These are phyloP conservation scores for Oscheius sp. DNA, from an alignment of 2,888 invertebrate genomes.

Conservation along the genomic window DNA sequence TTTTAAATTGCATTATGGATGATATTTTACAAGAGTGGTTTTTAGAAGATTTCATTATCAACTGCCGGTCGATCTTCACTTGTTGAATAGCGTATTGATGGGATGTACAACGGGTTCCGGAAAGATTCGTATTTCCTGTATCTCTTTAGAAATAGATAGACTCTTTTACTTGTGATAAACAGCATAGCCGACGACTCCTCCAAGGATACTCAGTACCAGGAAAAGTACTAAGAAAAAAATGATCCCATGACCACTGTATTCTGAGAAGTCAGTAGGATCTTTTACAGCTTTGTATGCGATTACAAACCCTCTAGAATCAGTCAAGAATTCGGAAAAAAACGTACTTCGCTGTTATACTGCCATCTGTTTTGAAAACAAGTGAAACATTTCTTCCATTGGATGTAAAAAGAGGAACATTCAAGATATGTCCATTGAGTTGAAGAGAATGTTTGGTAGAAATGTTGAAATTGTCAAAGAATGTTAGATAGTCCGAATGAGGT, in stretches of 20 bases:
- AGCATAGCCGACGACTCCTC: background rate
- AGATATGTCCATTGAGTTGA: slow-evolving; percentile 14
- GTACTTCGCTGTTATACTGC: background rate
- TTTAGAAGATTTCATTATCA: too few species aligned
- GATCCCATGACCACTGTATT: background rate
- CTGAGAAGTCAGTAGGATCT: background rate
- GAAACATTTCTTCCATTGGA: slow-evolving; percentile 5
- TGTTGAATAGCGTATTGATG: background rate
- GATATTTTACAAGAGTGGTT: too few species aligned
- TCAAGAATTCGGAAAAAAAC: background rate
- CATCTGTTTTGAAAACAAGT: background rate
- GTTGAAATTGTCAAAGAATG: slow-evolving; percentile 9
- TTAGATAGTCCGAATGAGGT: slow-evolving; percentile 16
- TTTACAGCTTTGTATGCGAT: slow-evolving; percentile 16
- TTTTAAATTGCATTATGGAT: too few species aligned
- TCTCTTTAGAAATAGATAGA: background rate
- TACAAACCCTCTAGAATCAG: slow-evolving; percentile 18
- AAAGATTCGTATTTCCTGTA: background rate
- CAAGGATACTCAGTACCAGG: background rate
- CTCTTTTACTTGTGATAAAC: background rate
- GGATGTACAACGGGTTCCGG: background rate
- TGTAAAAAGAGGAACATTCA: background rate
- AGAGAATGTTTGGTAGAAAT: background rate
- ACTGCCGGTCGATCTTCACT: background rate
- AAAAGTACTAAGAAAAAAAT: background rate